Evolutionary conservation across 2,113 vertebrate species (phyloP).

Genomic region (Triplophysa dalaica): DNA sequence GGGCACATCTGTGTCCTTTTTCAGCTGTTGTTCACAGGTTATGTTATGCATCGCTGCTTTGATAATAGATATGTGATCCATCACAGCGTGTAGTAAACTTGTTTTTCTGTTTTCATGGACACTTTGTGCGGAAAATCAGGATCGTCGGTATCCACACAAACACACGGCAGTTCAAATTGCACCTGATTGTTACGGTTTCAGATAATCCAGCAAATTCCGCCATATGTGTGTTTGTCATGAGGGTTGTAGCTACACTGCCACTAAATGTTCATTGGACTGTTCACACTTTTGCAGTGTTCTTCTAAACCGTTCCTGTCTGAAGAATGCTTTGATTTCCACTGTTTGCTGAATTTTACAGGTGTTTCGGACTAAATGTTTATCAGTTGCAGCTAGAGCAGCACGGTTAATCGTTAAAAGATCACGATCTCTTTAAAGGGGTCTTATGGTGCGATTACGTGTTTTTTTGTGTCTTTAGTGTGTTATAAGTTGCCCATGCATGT

Average conservation of each 20-base stretch:
- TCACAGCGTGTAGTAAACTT: slow-evolving; percentile 27
- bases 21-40: not conserved
- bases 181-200: slow-evolving; percentile 41
- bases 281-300: too few relatives aligned
- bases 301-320: too few relatives aligned
- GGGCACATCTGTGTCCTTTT: not conserved
- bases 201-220: slow-evolving; percentile 20
- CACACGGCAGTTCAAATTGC: slow-evolving; percentile 35
- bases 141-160: slow-evolving; percentile 26
- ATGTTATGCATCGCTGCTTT: slow-evolving; percentile 34
- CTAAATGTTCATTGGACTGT: too few relatives aligned
- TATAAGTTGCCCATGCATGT: too few relatives aligned
- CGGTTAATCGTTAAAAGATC: too few relatives aligned
- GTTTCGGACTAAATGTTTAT: not conserved
- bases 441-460: too few relatives aligned
- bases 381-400: not conserved
- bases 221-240: slow-evolving; percentile 27
- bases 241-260: slow-evolving; percentile 14
- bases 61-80: slow-evolving; percentile 11
- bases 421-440: too few relatives aligned
- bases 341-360: not conserved
- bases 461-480: too few relatives aligned
- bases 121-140: slow-evolving; percentile 17
- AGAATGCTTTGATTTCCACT: too few relatives aligned
- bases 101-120: slow-evolving; percentile 30